Conservation (phyloP, 2,888 invertebrate species). For the Iselma pallidipennis region DNA sequence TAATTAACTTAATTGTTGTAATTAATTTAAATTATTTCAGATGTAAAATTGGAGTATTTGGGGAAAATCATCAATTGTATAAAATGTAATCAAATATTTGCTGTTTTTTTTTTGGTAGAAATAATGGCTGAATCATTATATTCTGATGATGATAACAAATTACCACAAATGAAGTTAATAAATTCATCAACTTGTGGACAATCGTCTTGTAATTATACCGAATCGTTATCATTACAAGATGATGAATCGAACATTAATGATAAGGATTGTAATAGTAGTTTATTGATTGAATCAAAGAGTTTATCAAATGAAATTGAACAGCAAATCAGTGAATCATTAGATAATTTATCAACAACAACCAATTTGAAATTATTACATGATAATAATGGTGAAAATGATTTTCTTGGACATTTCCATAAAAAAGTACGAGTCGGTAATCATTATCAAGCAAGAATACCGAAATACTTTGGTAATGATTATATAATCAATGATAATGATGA, state of each 20-base stretch:
- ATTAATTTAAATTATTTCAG: no score
- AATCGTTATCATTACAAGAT: neutral
- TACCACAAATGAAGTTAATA: neutral
- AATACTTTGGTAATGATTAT: slow-evolving; percentile 8
- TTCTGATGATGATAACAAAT: neutral
- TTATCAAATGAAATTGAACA: slow-evolving; percentile 10
- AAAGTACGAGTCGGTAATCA: slow-evolving; percentile 22
- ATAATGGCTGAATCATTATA: neutral
- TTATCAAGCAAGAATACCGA: slow-evolving; percentile 24
- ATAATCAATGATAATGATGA: slow-evolving; percentile 9
- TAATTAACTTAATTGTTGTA: no score
- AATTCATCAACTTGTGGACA: neutral
- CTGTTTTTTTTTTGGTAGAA: no score
- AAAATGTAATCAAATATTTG: no score
- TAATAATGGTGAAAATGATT: slow-evolving; percentile 8
- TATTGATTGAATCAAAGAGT: neutral
- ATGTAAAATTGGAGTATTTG: no score
- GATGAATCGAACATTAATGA: neutral
- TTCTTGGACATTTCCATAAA: slow-evolving; percentile 12
- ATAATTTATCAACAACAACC: slow-evolving; percentile 13
- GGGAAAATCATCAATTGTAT: no score
- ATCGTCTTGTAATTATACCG: neutral
- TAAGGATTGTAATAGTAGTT: neutral
- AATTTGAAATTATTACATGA: neutral
- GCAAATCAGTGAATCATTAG: slow-evolving; percentile 16